Conservation (phyloP, 2,888 invertebrate genomes). For the Ceramica pisi region DNA sequence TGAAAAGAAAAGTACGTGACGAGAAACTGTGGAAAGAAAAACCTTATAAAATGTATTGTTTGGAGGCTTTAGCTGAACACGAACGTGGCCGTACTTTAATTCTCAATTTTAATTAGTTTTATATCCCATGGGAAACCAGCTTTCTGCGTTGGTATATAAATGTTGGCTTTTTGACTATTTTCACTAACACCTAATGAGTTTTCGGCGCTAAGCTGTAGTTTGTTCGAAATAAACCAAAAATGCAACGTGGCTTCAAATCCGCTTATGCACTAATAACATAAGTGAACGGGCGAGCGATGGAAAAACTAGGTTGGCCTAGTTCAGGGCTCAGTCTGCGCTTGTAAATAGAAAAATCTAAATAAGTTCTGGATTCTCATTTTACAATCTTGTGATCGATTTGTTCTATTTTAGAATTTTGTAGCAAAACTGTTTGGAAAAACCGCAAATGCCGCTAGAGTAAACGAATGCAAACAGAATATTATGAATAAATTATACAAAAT, state of each 20-base stretch:
- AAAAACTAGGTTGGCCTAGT: conserved; percentile 10
- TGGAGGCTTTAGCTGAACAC: neutral
- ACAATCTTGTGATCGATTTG: neutral
- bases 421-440: neutral
- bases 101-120: conserved; percentile 44
- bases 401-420: neutral
- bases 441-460: too few species aligned
- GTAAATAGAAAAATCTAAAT: neutral
- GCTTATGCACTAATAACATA: conserved; percentile 29
- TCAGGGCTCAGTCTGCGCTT: neutral
- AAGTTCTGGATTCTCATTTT: neutral
- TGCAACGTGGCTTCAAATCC: conserved; percentile 10
- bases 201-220: conserved; percentile 11
- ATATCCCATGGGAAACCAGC: conserved; percentile 1
- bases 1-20: conserved; percentile 68
- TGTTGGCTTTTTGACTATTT: conserved; percentile 16
- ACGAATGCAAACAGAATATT: conserved; percentile 7
- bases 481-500: conserved; percentile 34
- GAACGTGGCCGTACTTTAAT: conserved; percentile 36
- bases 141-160: neutral
- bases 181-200: conserved; percentile 11
- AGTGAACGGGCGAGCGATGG: conserved; percentile 2
- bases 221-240: conserved; percentile 21
- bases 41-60: conserved; percentile 53
- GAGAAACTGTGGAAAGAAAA: conserved; percentile 62